These are phyloP conservation scores for Ceryle rudis DNA, from an alignment of 2,797 vertebrate genomes.

Conservation along the genomic window DNA sequence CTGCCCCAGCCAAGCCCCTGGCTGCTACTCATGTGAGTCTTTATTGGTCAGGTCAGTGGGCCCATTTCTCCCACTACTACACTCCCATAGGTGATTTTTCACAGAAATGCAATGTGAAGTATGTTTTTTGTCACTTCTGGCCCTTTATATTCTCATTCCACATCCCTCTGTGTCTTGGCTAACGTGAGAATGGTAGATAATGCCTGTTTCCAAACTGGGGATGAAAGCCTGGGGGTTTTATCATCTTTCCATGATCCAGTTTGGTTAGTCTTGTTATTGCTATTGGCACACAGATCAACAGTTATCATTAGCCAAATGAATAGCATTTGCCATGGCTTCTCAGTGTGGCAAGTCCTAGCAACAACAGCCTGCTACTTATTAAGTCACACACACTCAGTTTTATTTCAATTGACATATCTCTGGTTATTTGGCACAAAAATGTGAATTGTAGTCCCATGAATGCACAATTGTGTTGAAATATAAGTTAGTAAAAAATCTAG, in stretches of 20 bases:
- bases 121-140: slow-evolving; percentile 9
- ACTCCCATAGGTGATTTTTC: background rate
- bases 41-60: background rate
- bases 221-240: background rate
- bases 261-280: background rate
- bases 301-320: background rate
- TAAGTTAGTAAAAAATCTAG: background rate
- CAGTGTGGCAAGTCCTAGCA: background rate
- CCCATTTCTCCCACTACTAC: background rate
- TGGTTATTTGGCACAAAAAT: background rate
- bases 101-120: background rate
- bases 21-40: background rate
- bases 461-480: background rate
- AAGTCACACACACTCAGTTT: background rate
- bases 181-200: background rate
- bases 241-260: background rate
- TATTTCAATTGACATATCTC: slow-evolving; percentile 36
- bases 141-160: background rate
- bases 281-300: background rate
- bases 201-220: background rate
- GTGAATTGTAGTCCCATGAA: background rate
- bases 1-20: background rate
- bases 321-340: background rate
- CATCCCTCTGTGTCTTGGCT: background rate
- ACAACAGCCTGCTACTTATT: slow-evolving; percentile 17